Conservation (phyloP, 2,113 vertebrate species). For the Rhinogobius similis region DNA sequence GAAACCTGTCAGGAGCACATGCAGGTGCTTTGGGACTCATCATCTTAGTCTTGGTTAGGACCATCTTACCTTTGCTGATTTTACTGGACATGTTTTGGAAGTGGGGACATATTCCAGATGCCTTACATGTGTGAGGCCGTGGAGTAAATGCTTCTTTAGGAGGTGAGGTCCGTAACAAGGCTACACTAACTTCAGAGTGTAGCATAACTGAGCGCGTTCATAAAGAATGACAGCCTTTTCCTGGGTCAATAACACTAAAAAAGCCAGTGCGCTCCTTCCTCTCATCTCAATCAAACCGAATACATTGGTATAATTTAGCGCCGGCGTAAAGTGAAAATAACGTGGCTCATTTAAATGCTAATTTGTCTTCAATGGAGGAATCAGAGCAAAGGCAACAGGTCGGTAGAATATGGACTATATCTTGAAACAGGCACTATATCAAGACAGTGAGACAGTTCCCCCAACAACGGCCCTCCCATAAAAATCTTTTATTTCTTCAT, state of each 20-base stretch:
- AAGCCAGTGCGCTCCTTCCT: conserved; percentile 45
- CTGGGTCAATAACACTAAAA: conserved; percentile 67
- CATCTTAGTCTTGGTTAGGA: too few species aligned
- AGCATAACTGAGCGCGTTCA: conserved; percentile 35
- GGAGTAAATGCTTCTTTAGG: conserved; percentile 34
- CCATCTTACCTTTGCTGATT: too few species aligned
- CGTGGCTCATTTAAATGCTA: conserved; percentile 73
- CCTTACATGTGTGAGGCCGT: too few species aligned
- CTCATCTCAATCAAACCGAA: conserved; percentile 56
- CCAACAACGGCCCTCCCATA: conserved; percentile 32
- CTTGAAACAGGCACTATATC: conserved; percentile 47
- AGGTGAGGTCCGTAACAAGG: conserved; percentile 33
- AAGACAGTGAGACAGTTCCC: conserved; percentile 54
- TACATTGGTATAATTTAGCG: conserved; percentile 57
- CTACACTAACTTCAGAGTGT: conserved; percentile 28
- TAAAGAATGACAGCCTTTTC: conserved; percentile 31
- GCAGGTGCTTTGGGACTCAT: too few species aligned
- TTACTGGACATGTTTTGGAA: too few species aligned
- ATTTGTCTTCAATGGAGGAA: conserved; percentile 63
- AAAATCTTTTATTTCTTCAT: conserved; percentile 60
- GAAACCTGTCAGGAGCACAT: too few species aligned
- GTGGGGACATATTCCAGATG: too few species aligned
- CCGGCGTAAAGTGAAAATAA: conserved; percentile 62
- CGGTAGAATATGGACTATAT: conserved; percentile 53
- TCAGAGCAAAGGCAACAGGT: conserved; percentile 65